Evolutionary conservation across 2,888 invertebrate species (phyloP), one percentile per base, ranked within the genome.

Genomic region (Chorisops tibialis): DNA sequence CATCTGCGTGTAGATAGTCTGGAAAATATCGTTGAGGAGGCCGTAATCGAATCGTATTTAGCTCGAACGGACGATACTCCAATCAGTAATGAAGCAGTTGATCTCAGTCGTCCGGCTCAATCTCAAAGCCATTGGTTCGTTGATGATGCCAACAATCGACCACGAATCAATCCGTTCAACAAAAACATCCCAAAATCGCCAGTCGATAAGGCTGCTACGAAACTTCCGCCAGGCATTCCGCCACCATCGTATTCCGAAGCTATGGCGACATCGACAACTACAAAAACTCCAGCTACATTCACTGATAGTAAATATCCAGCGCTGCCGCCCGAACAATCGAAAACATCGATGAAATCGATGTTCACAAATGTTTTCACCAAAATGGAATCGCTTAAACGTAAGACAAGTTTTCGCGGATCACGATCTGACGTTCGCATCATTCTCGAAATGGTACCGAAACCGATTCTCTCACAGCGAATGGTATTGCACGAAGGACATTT

Each of bases 171-270:
- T 38, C 54, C 63, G n/a, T 49, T 62, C 4, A 59, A 64, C 21
- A 48, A 59, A 9, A 30, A 30, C 30, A 30, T 9, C 5, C 2
- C 30, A 9, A 30, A 30, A 9, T 4, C 22, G 11, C 6, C 54
- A 4, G 30, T 30, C 3, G 39, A 41, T 3, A 41, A 54, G 16
- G 12, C 21, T 2, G 24, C 51, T 3, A 41, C 41, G 22, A 54
- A 54, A 21, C n/a, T 45, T 21, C 47, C 41, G 39, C 59, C 64
- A 3, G 56, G 67, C 9, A 67, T 69, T 19, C 70, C 72, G 2
- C 78, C 77, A 16, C 77, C 78, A 30, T 72, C 76, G 1, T 78
- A 78, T 61, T 63, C 72, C 56, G 78, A 78, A 62, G 78, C 78
- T 2, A 75, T 76, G 24, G 73, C 73, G 6, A 16, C 47, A 7